A percentile compares a stretch with the other conserved stretches of the same genome.
These are phyloP conservation scores for Epinotia ramella DNA, from an alignment of 2,888 invertebrate genomes.

Conservation along the genomic window DNA sequence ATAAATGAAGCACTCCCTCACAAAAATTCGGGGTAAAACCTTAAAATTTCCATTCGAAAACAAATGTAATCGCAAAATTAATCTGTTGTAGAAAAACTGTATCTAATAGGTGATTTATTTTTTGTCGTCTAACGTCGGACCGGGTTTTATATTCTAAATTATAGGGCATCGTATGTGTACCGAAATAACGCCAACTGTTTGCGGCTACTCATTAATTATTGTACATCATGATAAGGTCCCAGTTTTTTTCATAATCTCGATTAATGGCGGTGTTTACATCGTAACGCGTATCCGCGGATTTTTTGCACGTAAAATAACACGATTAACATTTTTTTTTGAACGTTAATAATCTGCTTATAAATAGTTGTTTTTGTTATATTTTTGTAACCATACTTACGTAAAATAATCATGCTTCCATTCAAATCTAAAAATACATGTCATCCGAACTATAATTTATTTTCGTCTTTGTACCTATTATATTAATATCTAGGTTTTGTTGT, in stretches of 20 bases:
- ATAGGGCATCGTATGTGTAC: neutral
- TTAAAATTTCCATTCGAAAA: neutral
- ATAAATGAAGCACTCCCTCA: too few relatives aligned
- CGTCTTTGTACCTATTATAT: too few relatives aligned
- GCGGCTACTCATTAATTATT: neutral
- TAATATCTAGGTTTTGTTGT: too few relatives aligned
- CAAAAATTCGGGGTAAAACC: neutral
- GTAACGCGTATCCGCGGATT: constrained; percentile 4
- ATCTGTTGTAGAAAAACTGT: neutral
- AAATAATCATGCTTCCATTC: too few relatives aligned
- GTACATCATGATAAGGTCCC: neutral
- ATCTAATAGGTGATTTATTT: neutral
- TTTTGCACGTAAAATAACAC: neutral
- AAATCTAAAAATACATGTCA: too few relatives aligned
- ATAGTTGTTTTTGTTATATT: constrained; percentile 3
- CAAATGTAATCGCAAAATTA: neutral
- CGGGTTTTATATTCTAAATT: neutral
- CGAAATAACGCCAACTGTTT: constrained; percentile 2
- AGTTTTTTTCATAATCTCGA: constrained; percentile 9
- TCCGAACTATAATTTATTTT: too few relatives aligned
- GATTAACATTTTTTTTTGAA: neutral
- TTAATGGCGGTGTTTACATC: constrained; percentile 8
- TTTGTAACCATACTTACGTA: neutral
- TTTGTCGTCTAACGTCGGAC: constrained; percentile 5
- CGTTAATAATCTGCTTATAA: neutral